Percentiles rank a stretch among this genome's conserved stretches.
Evolutionary conservation across 2,888 invertebrate species (phyloP).

Genomic region (Neocrepidodera transversa): DNA sequence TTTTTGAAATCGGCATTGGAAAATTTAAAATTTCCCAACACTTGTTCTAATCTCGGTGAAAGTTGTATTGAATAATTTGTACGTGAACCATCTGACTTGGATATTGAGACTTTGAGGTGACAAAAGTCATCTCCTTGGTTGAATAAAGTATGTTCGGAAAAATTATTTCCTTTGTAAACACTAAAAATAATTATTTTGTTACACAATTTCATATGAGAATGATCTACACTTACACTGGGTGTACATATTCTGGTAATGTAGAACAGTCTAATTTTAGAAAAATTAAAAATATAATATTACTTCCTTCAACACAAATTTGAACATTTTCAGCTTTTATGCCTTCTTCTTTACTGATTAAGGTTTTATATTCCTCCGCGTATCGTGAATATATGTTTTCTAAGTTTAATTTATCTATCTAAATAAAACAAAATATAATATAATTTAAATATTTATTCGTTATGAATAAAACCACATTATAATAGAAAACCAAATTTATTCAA

Average conservation of each 20-base stretch:
- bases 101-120: constrained; percentile 48
- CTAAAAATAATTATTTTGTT: constrained; percentile 9
- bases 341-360: constrained; percentile 65
- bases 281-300: constrained; percentile 68
- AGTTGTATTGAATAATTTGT: constrained; percentile 61
- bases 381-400: constrained; percentile 64
- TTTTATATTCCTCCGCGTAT: constrained; percentile 69
- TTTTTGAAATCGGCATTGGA: constrained; percentile 61
- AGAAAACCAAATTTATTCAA: no score
- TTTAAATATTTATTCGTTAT: no score
- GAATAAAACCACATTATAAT: no score
- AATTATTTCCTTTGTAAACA: constrained; percentile 25
- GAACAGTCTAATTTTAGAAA: constrained; percentile 70
- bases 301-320: constrained; percentile 68
- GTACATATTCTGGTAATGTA: constrained; percentile 64
- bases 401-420: constrained; percentile 51
- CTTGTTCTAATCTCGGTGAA: constrained; percentile 63
- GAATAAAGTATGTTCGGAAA: constrained; percentile 10
- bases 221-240: constrained; percentile 48
- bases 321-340: constrained; percentile 66
- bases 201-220: no score
- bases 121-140: constrained; percentile 50
- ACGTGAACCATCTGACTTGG: constrained; percentile 55
- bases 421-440: constrained; percentile 20
- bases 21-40: constrained; percentile 59